Conservation (phyloP, 2,797 vertebrate genomes). For the Xenopus petersii region DNA sequence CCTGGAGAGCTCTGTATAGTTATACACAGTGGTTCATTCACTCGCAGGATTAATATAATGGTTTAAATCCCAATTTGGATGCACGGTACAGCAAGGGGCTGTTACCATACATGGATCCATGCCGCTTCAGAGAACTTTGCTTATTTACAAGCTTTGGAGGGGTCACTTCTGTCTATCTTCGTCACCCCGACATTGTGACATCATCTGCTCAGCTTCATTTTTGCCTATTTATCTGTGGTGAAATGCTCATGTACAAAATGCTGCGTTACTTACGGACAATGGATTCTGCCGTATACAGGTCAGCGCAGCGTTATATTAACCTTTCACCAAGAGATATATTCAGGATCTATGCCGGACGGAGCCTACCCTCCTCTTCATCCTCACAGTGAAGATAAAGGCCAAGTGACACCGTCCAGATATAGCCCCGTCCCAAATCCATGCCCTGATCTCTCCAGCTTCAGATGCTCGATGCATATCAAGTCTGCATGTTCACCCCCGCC, state of each 20-base stretch:
- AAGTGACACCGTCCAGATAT: background rate
- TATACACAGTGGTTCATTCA: background rate
- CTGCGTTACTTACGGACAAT: background rate
- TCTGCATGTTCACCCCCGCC: slow-evolving; percentile 35
- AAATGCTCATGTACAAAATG: background rate
- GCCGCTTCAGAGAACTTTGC: slow-evolving; percentile 2
- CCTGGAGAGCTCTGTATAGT: background rate
- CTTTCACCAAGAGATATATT: background rate
- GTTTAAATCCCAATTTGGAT: too few relatives aligned
- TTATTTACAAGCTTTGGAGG: background rate
- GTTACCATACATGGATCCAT: background rate
- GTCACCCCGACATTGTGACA: background rate
- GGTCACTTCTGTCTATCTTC: too few relatives aligned
- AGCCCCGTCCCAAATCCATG: background rate
- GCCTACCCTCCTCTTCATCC: background rate
- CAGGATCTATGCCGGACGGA: background rate
- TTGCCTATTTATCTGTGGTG: background rate
- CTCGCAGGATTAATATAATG: background rate
- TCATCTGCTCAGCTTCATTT: background rate
- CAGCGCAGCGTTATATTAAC: background rate
- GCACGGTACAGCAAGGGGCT: too few relatives aligned
- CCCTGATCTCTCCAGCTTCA: background rate
- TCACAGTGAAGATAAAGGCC: background rate
- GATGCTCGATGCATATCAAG: slow-evolving; percentile 1
- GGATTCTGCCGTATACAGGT: background rate